phyloP scores from a whole-genome alignment of 1,140 invertebrate genomes.

The Drosophila equinoxialis region DNA sequence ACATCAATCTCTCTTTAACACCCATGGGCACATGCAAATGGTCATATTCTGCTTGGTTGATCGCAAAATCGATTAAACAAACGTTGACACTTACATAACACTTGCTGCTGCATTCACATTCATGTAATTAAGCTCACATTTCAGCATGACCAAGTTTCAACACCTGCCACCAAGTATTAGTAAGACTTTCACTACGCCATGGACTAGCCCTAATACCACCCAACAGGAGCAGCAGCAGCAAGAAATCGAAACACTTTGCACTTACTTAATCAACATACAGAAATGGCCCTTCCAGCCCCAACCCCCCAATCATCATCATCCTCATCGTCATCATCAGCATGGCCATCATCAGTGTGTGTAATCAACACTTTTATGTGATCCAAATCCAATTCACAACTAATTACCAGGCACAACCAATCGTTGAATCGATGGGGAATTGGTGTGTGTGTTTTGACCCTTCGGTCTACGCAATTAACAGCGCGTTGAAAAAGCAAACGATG shows the following conservation, averaged over 20 bases:
- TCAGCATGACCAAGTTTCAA: conserved; percentile 45
- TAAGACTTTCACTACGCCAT: conserved; percentile 57
- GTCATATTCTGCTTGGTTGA: neutral
- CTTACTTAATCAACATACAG: conserved; percentile 28
- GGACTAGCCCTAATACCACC: conserved; percentile 65
- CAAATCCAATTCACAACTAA: conserved; percentile 81
- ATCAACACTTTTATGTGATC: conserved; percentile 81
- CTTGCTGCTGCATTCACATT: too few relatives aligned
- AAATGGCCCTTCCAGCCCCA: neutral
- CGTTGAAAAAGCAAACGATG: conserved; percentile 43
- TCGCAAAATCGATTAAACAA: too few relatives aligned
- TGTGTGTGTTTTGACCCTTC: conserved; percentile 25
- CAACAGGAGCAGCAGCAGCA: conserved; percentile 6
- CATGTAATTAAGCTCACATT: conserved; percentile 12
- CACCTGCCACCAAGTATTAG: conserved; percentile 34
- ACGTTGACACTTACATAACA: too few relatives aligned
- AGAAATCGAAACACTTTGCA: conserved; percentile 61
- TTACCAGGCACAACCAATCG: conserved; percentile 62
- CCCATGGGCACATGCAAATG: too few relatives aligned
- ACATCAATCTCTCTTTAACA: too few relatives aligned
- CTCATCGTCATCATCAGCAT: conserved; percentile 13
- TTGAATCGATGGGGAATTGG: conserved; percentile 29
- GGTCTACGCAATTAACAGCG: conserved; percentile 46
- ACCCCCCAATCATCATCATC: conserved; percentile 5
- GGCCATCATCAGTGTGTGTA: conserved; percentile 48